Percentiles rank a stretch among this genome's conserved stretches.
Evolutionary conservation across 2,797 vertebrate genomes (phyloP).

Genomic region (Amniataba percoides): DNA sequence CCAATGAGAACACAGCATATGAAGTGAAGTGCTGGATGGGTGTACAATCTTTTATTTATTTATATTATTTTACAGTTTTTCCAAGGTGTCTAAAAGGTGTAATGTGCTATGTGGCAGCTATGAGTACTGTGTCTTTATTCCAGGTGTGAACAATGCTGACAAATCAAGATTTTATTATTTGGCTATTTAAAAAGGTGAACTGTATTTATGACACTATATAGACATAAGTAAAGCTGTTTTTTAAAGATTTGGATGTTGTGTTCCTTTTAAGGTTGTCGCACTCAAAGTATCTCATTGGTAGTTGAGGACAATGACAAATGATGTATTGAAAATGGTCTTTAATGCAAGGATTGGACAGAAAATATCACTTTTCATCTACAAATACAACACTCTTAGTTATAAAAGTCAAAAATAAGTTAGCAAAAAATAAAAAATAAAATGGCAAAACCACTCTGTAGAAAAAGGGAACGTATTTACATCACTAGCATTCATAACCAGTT

Average conservation of each 20-base stretch:
- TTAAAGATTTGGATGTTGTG: constrained; percentile 72
- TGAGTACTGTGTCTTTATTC: constrained; percentile 89
- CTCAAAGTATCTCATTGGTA: neutral
- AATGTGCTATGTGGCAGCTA: constrained; percentile 90
- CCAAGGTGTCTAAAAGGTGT: constrained; percentile 86
- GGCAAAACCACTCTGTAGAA: constrained; percentile 94
- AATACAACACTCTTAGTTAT: constrained; percentile 93
- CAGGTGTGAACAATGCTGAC: constrained; percentile 89
- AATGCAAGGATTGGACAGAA: constrained; percentile 75
- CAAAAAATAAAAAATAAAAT: constrained; percentile 91
- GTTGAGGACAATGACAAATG: neutral
- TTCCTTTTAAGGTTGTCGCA: constrained; percentile 56
- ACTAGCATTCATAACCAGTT: constrained; percentile 79
- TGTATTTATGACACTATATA: constrained; percentile 87
- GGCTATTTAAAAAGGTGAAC: constrained; percentile 85
- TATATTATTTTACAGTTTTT: constrained; percentile 76
- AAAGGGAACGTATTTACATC: constrained; percentile 88
- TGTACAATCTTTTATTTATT: constrained; percentile 72
- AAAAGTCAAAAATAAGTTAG: constrained; percentile 98
- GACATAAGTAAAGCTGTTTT: constrained; percentile 85
- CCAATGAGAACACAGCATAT: constrained; percentile 75
- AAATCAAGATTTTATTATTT: constrained; percentile 90
- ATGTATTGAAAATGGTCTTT: constrained; percentile 82
- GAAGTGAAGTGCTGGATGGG: constrained; percentile 75
- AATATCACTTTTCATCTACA: constrained; percentile 82